Conservation (phyloP, 2,113 vertebrate species). For the Trematomus loennbergii region DNA sequence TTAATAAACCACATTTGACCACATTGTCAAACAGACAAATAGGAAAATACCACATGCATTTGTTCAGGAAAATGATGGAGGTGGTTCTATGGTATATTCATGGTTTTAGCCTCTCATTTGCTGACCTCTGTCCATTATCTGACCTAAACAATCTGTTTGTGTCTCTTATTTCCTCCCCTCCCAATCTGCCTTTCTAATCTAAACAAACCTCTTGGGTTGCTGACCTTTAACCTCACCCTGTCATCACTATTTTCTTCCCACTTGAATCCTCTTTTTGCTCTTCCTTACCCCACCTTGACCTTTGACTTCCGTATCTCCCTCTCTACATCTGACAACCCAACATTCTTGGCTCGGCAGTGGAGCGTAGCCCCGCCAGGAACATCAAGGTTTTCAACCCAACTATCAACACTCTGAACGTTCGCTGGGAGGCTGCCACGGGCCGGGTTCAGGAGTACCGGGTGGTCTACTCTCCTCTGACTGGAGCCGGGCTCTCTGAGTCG, state of each 20-base stretch:
- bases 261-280: conserved; percentile 3
- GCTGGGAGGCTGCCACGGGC: conserved; percentile 94
- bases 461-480: conserved; percentile 87
- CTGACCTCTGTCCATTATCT: neutral
- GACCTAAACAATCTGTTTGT: conserved; percentile 1
- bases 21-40: conserved; percentile 5
- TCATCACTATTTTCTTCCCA: conserved; percentile 17
- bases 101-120: conserved; percentile 16
- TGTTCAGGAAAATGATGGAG: neutral
- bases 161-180: conserved; percentile 8
- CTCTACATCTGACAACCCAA: neutral
- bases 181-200: conserved; percentile 4
- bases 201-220: conserved; percentile 6
- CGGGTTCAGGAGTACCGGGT: conserved; percentile 93
- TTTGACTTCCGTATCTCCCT: conserved; percentile 21
- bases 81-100: neutral
- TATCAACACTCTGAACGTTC: conserved; percentile 92
- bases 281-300: neutral
- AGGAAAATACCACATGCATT: neutral
- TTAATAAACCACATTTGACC: conserved; percentile 19
- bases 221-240: conserved; percentile 18
- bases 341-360: conserved; percentile 84
- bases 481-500: conserved; percentile 88
- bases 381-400: conserved; percentile 94
- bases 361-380: conserved; percentile 89